Evolutionary conservation across 1,140 invertebrate species (phyloP), one percentile per base, ranked within the genome.

Genomic region (Cydia strobilella): DNA sequence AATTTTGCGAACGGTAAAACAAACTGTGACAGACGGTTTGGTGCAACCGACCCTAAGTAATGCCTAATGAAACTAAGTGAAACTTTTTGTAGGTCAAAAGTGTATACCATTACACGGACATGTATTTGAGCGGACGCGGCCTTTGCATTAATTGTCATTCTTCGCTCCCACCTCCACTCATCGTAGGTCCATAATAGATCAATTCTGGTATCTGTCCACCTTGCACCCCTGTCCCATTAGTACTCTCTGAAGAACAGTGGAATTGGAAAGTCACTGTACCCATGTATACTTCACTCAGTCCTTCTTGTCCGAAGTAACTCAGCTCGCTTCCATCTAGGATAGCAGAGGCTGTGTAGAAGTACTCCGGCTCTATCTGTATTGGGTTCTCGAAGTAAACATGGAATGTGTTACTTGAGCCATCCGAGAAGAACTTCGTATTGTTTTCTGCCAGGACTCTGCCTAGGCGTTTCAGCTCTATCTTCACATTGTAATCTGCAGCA

Each of bases 271-370:
- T 98, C 45, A 98, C 97, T 82, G 96, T 96, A 15, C 97, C 97
- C 81, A 97, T 96, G 18, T 96, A 96, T 12, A 98, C 97, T 93
- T 98, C 98, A 84, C 96, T 97, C 94, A 98, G 95, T 23, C 98
- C 97, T 92, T 98, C 97, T 90, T 98, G 97, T n/a, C 98, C 98
- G 89, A 98, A 98, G 88, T 98, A 98, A 90, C 97, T 98, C 62
- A 99, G 93, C 90, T 99, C 98, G 42, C 95, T 96, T 10, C 98
- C 98, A 87, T 98, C 97, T 3, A 98, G 91, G 78, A 98, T 96
- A 2, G 96, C 97, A 2, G 97, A 98, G 13, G 97, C 97, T 1
- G 97, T 98, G 84, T 98, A 98, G 84, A 97, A 98, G 59, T 95
- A 96, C 89, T 98, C 97, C 0, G 97, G 97, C 85, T 98, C 97